These are phyloP conservation scores for Chelon labrosus DNA, from an alignment of 2,797 vertebrate genomes.

Conservation along the genomic window DNA sequence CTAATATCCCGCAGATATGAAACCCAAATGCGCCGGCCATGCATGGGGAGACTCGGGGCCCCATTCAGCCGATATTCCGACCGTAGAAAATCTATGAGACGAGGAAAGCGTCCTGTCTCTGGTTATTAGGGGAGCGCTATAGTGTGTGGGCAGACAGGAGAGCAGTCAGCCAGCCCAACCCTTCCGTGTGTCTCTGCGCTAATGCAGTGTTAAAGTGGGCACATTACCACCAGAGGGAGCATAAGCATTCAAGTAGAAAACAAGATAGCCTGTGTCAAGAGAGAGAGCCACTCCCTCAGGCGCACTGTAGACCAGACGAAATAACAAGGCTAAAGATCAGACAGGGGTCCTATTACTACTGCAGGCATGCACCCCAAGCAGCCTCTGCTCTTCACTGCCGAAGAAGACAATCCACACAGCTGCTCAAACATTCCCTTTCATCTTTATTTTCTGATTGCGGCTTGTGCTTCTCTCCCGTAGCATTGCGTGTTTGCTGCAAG, in stretches of 20 bases:
- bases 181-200: conserved; percentile 75
- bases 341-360: conserved; percentile 80
- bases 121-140: conserved; percentile 70
- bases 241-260: conserved; percentile 88
- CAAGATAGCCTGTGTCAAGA: conserved; percentile 83
- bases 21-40: conserved; percentile 47
- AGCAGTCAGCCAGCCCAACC: conserved; percentile 75
- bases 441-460: conserved; percentile 69
- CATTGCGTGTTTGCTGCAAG: conserved; percentile 62
- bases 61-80: conserved; percentile 64
- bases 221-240: conserved; percentile 90
- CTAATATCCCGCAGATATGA: conserved; percentile 52
- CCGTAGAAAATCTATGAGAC: conserved; percentile 69
- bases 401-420: conserved; percentile 75
- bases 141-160: conserved; percentile 72
- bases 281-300: conserved; percentile 81
- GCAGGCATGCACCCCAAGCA: conserved; percentile 74
- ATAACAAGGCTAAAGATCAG: conserved; percentile 84
- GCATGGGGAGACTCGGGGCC: conserved; percentile 44
- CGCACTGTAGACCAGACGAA: conserved; percentile 79
- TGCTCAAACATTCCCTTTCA: conserved; percentile 79
- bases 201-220: conserved; percentile 86
- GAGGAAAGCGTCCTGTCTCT: conserved; percentile 69
- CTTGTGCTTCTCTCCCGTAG: conserved; percentile 63
- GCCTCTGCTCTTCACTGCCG: conserved; percentile 47